Conservation (phyloP, 2,113 vertebrate species). For the Oreocharis arfaki region DNA sequence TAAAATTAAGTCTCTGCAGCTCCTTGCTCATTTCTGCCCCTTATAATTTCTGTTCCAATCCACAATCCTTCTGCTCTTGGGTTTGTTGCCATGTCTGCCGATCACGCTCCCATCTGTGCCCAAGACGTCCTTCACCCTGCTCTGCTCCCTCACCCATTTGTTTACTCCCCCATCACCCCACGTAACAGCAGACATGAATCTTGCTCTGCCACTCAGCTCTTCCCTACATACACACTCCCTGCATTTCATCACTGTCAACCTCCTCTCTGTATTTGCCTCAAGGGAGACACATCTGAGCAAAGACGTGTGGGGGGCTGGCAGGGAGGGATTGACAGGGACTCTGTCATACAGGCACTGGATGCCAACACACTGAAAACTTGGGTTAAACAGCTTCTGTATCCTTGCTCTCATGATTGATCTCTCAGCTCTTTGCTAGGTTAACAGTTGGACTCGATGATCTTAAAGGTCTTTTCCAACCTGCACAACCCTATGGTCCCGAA, state of each 20-base stretch:
- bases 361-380: background rate
- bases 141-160: background rate
- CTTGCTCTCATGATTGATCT: background rate
- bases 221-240: background rate
- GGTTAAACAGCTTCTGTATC: background rate
- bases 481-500: background rate
- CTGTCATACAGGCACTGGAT: background rate
- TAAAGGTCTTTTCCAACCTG: background rate
- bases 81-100: background rate
- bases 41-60: background rate
- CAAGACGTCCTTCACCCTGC: background rate
- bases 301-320: background rate
- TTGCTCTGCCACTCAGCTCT: background rate
- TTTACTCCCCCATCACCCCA: background rate
- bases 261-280: background rate
- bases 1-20: background rate
- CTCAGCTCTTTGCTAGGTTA: background rate
- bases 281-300: background rate
- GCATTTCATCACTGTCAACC: constrained; percentile 3
- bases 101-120: background rate
- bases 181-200: background rate
- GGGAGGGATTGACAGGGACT: background rate
- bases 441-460: background rate
- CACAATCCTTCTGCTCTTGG: background rate
- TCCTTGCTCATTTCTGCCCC: background rate